A percentile compares a stretch with the other conserved stretches of the same genome.
Conservation (phyloP, 2,113 vertebrate species). For the Elanoides forficatus region DNA sequence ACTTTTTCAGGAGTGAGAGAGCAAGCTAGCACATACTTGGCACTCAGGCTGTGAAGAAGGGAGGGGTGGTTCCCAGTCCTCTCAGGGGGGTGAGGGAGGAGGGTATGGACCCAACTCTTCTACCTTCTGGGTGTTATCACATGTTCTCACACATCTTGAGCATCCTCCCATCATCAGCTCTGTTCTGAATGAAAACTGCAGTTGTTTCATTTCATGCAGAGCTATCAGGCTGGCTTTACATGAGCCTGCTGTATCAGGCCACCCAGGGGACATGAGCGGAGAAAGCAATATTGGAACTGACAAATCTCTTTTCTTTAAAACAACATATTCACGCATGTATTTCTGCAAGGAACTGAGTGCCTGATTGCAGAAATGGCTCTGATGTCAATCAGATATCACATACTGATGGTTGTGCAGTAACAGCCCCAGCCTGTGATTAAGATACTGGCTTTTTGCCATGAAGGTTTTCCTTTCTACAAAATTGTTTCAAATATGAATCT, state of each 20-base stretch:
- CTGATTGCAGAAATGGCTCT: neutral
- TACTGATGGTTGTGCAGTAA: neutral
- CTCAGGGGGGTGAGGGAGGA: neutral
- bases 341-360: neutral
- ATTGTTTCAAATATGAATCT: neutral
- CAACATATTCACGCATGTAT: accelerated
- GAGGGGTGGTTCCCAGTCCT: neutral
- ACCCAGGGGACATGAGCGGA: accelerated
- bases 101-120: neutral
- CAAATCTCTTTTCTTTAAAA: neutral
- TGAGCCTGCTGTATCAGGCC: neutral
- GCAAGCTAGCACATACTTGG: neutral
- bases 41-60: neutral
- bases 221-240: neutral
- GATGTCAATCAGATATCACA: neutral
- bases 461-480: neutral
- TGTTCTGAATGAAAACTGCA: neutral
- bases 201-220: neutral
- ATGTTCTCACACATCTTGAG: neutral
- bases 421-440: neutral
- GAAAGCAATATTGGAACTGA: neutral
- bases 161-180: neutral
- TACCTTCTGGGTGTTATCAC: neutral
- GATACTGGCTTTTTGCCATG: neutral
- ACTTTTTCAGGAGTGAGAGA: neutral